phyloP scores from a whole-genome alignment of 2,888 invertebrate genomes.

The Pyrgus malvae region DNA sequence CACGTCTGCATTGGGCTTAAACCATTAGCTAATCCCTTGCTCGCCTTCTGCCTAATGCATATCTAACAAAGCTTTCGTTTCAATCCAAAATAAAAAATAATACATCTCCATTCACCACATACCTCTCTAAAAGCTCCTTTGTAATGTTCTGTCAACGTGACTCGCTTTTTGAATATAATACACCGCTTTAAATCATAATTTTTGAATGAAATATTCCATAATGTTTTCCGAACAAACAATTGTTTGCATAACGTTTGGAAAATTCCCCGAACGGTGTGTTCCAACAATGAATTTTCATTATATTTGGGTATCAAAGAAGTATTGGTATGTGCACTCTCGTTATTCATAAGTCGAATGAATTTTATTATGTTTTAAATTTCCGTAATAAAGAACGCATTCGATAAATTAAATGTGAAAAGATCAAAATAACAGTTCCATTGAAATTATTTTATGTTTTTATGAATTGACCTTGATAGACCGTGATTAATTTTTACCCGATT shows the following conservation, averaged over 20 bases:
- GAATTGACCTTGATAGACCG: too few relatives aligned
- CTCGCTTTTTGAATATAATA: conserved; percentile 22
- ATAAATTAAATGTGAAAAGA: too few relatives aligned
- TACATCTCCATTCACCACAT: conserved; percentile 20
- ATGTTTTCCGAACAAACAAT: not conserved
- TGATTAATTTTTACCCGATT: too few relatives aligned
- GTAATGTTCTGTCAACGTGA: conserved; percentile 24
- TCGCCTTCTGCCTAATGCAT: conserved; percentile 54
- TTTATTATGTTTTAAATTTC: too few relatives aligned
- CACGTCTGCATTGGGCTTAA: conserved; percentile 30
- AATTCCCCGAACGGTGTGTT: not conserved
- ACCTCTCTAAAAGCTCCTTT: conserved; percentile 23
- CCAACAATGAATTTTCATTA: not conserved
- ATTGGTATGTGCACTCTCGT: not conserved
- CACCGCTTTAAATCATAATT: conserved; percentile 15
- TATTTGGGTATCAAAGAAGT: not conserved
- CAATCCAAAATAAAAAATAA: conserved; percentile 38
- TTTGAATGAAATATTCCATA: conserved; percentile 7
- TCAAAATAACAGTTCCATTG: too few relatives aligned
- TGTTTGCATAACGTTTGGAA: not conserved
- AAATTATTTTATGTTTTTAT: too few relatives aligned
- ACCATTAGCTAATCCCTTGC: conserved; percentile 44
- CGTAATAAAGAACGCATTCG: too few relatives aligned
- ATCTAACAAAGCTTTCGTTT: conserved; percentile 44
- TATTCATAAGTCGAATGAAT: too few relatives aligned